phyloP scores from a whole-genome alignment of 1,140 invertebrate genomes.

The Mesaphorura yosii region DNA sequence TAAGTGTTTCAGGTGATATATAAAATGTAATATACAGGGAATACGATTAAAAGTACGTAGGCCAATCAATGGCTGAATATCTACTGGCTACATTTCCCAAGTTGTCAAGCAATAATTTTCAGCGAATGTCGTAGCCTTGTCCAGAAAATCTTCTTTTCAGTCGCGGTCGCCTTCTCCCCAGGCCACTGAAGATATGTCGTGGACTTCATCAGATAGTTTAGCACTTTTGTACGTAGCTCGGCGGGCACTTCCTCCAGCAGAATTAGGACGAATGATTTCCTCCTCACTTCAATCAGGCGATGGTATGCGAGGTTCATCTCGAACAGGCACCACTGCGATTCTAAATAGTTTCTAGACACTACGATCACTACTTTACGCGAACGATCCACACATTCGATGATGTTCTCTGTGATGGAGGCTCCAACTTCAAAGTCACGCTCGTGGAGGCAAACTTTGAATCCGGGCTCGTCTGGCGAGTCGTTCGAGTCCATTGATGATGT shows the following conservation, averaged over 20 bases:
- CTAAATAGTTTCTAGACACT: constrained; percentile 45
- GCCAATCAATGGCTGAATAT: too few relatives aligned
- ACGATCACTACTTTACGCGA: constrained; percentile 47
- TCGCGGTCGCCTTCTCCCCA: constrained; percentile 31
- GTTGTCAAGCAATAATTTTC: background rate
- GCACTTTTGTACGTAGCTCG: constrained; percentile 43
- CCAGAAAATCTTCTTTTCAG: constrained; percentile 31
- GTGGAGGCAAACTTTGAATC: constrained; percentile 44
- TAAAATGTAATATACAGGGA: too few relatives aligned
- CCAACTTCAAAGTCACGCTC: constrained; percentile 45
- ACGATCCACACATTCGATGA: constrained; percentile 50
- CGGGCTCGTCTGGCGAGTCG: background rate
- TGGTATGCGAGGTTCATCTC: constrained; percentile 54
- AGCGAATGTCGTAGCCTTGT: constrained; percentile 24
- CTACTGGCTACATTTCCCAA: too few relatives aligned
- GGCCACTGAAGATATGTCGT: constrained; percentile 52
- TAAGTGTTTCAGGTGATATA: too few relatives aligned
- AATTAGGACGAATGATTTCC: constrained; percentile 47
- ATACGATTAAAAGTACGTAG: too few relatives aligned
- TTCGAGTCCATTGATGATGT: background rate
- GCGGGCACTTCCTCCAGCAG: constrained; percentile 50
- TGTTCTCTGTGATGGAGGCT: constrained; percentile 42
- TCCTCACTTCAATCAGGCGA: constrained; percentile 46
- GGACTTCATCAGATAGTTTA: constrained; percentile 50
- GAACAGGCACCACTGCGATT: constrained; percentile 53